Base-by-base conservation (phyloP, 2,888 invertebrate genomes). In the Stenolophus ochropezus region DNA sequence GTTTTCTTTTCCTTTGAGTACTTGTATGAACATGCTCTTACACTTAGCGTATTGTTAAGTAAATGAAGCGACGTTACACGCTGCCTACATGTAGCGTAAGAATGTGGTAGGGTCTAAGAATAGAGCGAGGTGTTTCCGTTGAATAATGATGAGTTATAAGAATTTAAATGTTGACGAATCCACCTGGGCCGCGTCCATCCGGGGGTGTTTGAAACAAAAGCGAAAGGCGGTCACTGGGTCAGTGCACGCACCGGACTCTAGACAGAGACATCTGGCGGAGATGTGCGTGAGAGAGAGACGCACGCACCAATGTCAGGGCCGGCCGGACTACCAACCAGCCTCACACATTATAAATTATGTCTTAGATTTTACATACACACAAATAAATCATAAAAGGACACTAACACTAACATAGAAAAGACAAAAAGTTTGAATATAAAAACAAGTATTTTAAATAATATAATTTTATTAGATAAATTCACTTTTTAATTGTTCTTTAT, bases 171-270 rank as follows among this genome's bases (percentile, higher is more conserved):
- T 33, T 33, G 33, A 42, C 33, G 33, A 42, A 42, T 8, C 33
- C 33, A 42, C 33, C 33, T 42, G 33, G 33, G 33, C 27, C 20
- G 80, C 27, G n/a, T 51, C 4, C 42, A 51, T 81, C 61, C 51
- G 65, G 23, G 81, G 81, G 81, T 81, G 74, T 81, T 80, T 74
- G 74, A 74, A 81, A 75, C 75, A 81, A 83, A 83, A 79, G 75
- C 78, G 78, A 81, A 78, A 83, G 80, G 81, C 83, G 83, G 83
- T 83, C 81, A 83, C 75, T 83, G 73, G 82, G 83, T 82, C 82
- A 58, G 53, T 76, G 71, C 49, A 81, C 47, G 71, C 75, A 56
- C 79, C 76, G 53, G 27, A 25, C 42, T 25, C 65, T 27, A 33
- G 79, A 79, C 77, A 21, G 58, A 69, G 69, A 69, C 51, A 23